Percentiles rank a stretch among this genome's conserved stretches.
Conservation (phyloP, 2,888 invertebrate genomes). For the Fragum fragum region DNA sequence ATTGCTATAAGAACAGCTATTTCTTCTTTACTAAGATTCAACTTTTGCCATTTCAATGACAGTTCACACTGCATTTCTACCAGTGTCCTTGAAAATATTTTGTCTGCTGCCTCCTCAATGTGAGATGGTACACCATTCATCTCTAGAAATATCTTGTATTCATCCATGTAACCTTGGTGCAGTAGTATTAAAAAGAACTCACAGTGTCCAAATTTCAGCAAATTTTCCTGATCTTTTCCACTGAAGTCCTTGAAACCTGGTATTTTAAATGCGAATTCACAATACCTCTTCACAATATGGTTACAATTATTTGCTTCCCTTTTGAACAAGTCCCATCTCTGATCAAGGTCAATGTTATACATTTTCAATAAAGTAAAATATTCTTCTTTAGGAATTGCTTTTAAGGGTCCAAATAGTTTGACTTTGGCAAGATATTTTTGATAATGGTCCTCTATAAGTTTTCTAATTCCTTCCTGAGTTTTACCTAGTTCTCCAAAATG, state of each 20-base stretch:
- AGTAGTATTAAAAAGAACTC: slow-evolving; percentile 63
- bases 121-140: slow-evolving; percentile 65
- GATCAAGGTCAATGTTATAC: slow-evolving; percentile 63
- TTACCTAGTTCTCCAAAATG: slow-evolving; percentile 57
- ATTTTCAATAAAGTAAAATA: slow-evolving; percentile 61
- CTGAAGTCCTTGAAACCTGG: slow-evolving; percentile 57
- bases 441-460: slow-evolving; percentile 61
- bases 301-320: slow-evolving; percentile 57
- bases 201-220: slow-evolving; percentile 64
- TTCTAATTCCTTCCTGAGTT: slow-evolving; percentile 45
- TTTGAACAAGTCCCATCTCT: slow-evolving; percentile 60
- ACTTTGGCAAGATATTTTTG: slow-evolving; percentile 58
- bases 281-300: slow-evolving; percentile 58
- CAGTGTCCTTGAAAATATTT: slow-evolving; percentile 60
- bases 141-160: slow-evolving; percentile 56
- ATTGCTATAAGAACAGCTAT: slow-evolving; percentile 58
- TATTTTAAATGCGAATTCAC: slow-evolving; percentile 60
- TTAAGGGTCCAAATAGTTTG: slow-evolving; percentile 63
- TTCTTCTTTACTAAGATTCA: slow-evolving; percentile 50
- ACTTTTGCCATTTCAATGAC: slow-evolving; percentile 53
- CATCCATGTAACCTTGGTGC: slow-evolving; percentile 60
- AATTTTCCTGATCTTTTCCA: slow-evolving; percentile 53
- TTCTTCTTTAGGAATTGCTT: slow-evolving; percentile 64
- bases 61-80: slow-evolving; percentile 47
- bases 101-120: slow-evolving; percentile 65